Evolutionary conservation across 1,140 invertebrate genomes (phyloP), one percentile per base, ranked within the genome.

Genomic region (Bilobella aurantiaca): DNA sequence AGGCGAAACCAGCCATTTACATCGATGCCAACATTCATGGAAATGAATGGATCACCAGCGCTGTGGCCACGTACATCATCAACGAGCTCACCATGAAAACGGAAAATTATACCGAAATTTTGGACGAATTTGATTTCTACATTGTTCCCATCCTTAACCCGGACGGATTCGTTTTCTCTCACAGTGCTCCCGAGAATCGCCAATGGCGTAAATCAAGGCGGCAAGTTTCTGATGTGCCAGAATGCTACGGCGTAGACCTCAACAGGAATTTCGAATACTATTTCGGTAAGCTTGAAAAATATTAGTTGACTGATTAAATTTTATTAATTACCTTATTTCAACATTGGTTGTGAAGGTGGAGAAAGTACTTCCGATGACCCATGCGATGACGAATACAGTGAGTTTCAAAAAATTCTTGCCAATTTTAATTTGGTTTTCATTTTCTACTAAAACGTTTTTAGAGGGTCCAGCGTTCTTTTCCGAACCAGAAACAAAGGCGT

Each of bases 121-220:
- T 82, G 18, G 68, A 47, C 21, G 23, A 32, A 56, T 67, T 71
- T 63, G 81, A 82, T 69, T 83, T 83, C 75, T 81, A 83, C 59
- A 78, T 83, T 23, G 63, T 84, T 1, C 82, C 82, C 0, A 78
- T 84, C 1, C 67, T 80, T 0, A 86, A 86, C 77, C 84, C 85
- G 2, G 85, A 86, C 73, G 80, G 80, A 1, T 79, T 78, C 59
- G 73, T 72, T 27, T 78, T 74, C 74, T 0, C 69, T 67, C 28
- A 34, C 58, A 18, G 49, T 78, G 49, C 12, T 18, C 37, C 8
- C 8, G 8, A n/a, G n/a, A n/a, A 71, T 28, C 66, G 70, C 1
- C 49, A 70, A 53, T 73, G 70, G 69, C 23, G 73, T 29, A 70
- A 72, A 46, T 72, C 68, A 1, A 58, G 68, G 0, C 32, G 29